Conservation (phyloP, 2,888 invertebrate species). For the Tupiocoris notatus region DNA sequence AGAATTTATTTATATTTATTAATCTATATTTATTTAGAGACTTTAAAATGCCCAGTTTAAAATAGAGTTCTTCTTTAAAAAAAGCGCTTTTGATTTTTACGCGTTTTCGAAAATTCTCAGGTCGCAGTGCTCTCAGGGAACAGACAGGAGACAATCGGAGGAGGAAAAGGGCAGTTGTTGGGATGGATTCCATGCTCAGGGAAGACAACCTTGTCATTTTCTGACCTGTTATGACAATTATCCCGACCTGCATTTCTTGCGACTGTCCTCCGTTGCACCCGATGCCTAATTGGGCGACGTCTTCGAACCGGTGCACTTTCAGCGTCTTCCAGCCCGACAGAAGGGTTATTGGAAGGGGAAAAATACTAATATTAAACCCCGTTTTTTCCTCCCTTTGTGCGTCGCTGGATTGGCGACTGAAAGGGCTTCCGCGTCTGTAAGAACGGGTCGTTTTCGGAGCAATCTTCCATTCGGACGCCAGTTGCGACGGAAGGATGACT, state of each 20-base stretch:
- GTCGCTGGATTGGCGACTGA: not conserved
- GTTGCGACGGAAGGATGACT: not conserved
- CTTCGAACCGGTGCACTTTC: not conserved
- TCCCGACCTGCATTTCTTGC: not conserved
- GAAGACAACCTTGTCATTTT: not conserved
- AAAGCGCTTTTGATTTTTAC: too few relatives aligned
- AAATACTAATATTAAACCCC: slow-evolving; percentile 35
- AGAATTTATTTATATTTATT: too few relatives aligned
- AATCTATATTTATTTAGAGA: too few relatives aligned
- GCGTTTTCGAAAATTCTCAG: too few relatives aligned
- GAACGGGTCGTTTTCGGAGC: slow-evolving; percentile 6
- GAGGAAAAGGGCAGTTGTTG: not conserved
- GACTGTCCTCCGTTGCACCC: not conserved
- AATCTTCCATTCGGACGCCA: slow-evolving; percentile 20
- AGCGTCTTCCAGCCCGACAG: not conserved
- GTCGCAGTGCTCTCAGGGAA: too few relatives aligned
- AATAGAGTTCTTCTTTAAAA: too few relatives aligned
- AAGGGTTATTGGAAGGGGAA: not conserved
- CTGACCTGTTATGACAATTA: not conserved
- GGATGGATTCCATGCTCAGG: not conserved
- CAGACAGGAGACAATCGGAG: too few relatives aligned
- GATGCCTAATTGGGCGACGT: not conserved
- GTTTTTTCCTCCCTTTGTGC: not conserved
- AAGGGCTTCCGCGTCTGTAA: slow-evolving; percentile 4
- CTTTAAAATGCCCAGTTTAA: too few relatives aligned